Evolutionary conservation across 2,113 vertebrate genomes (phyloP).

Genomic region (Sula dactylatra): DNA sequence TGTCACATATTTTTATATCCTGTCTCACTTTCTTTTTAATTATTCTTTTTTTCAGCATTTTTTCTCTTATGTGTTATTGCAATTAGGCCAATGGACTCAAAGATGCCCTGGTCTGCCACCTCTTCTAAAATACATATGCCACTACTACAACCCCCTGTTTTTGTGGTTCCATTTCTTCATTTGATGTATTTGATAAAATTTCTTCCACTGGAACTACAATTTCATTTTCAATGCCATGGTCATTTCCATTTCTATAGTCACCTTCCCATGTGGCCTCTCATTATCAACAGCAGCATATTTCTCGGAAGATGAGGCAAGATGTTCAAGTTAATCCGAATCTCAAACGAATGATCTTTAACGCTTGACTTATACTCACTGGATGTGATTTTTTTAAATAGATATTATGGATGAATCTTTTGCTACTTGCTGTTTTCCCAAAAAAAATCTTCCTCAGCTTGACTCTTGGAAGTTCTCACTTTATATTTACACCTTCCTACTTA

Average conservation of each 20-base stretch:
- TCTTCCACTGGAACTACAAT: neutral
- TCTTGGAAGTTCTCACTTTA: neutral
- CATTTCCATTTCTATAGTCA: neutral
- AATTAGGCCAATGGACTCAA: neutral
- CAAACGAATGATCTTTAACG: neutral
- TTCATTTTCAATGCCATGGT: neutral
- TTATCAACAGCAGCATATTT: neutral
- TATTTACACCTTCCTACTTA: neutral
- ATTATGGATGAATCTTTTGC: neutral
- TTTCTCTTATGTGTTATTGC: neutral
- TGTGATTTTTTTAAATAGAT: neutral
- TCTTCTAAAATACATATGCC: neutral
- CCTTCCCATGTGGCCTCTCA: neutral
- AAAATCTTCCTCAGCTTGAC: neutral
- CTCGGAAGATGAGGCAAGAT: neutral
- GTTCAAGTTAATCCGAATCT: neutral
- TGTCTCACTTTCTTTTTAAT: neutral
- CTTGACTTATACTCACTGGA: neutral
- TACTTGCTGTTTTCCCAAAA: rapidly evolving
- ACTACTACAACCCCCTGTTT: neutral
- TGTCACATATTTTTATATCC: neutral
- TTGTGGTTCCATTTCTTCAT: neutral
- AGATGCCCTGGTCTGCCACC: neutral
- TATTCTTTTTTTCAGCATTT: neutral
- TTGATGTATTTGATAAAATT: neutral